Evolutionary conservation across 2,888 invertebrate species (phyloP).

Genomic region (Cheilosia pagana): DNA sequence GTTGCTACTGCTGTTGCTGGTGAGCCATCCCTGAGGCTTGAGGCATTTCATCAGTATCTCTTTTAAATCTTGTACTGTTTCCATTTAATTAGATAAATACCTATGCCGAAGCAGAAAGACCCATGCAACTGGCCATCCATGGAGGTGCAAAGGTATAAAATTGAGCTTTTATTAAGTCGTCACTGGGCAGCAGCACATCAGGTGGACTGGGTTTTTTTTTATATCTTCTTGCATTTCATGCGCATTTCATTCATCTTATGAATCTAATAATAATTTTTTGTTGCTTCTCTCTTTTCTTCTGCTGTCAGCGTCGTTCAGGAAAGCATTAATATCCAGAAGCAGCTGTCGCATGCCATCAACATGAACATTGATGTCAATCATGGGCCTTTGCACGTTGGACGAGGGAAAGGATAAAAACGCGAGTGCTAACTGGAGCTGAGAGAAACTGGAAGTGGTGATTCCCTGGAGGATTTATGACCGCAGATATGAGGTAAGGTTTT

Average conservation of each 20-base stretch:
- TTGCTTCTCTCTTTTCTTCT: slow-evolving; percentile 15
- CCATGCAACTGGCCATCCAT: slow-evolving; percentile 26
- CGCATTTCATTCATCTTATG: slow-evolving; percentile 71
- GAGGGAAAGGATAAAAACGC: slow-evolving; percentile 7
- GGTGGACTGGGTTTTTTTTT: slow-evolving; percentile 54
- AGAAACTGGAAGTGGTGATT: slow-evolving; percentile 43
- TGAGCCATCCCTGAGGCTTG: slow-evolving; percentile 59
- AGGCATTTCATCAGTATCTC: slow-evolving; percentile 66
- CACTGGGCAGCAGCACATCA: slow-evolving; percentile 24
- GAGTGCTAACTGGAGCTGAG: slow-evolving; percentile 29
- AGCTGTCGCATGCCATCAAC: slow-evolving; percentile 73
- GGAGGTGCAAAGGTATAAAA: slow-evolving; percentile 65
- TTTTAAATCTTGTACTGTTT: slow-evolving; percentile 62
- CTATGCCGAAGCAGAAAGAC: slow-evolving; percentile 32
- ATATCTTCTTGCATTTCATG: slow-evolving; percentile 11
- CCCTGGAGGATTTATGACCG: slow-evolving; percentile 19
- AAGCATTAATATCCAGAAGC: slow-evolving; percentile 64
- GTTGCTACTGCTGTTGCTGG: slow-evolving; percentile 2
- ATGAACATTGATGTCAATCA: slow-evolving; percentile 75
- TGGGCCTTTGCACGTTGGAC: slow-evolving; percentile 5
- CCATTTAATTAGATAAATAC: slow-evolving; percentile 73
- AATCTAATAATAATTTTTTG: slow-evolving; percentile 50
- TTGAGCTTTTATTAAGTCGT: slow-evolving; percentile 74
- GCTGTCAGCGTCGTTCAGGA: slow-evolving; percentile 54
- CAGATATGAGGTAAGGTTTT: not conserved